Conservation (phyloP, 2,113 vertebrate species). For the Eclectus roratus region DNA sequence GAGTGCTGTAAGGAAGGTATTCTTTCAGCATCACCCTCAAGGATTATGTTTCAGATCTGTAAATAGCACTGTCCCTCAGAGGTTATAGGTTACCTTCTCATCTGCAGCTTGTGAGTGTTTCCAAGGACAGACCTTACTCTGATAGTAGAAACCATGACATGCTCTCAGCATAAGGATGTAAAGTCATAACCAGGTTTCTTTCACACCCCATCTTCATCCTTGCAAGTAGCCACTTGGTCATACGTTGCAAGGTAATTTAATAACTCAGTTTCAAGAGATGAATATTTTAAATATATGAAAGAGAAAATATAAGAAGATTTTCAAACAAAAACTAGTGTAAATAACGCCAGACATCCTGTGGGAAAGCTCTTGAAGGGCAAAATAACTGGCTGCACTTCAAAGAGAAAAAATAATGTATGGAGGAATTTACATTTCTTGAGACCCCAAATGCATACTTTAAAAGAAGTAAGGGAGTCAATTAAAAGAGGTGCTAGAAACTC, state of each 20-base stretch:
- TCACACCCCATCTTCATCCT: neutral
- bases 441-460: conserved; percentile 32
- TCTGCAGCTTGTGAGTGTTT: neutral
- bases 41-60: neutral
- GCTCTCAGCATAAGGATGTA: neutral
- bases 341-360: conserved; percentile 12
- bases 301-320: neutral
- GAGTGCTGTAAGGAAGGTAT: neutral
- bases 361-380: conserved; percentile 48
- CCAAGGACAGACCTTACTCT: neutral
- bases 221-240: neutral
- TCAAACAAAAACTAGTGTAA: conserved; percentile 23
- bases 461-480: conserved; percentile 43
- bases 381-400: conserved; percentile 49
- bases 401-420: conserved; percentile 47
- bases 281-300: conserved; percentile 46
- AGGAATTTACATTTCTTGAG: conserved; percentile 45
- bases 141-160: neutral
- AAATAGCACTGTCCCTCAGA: neutral
- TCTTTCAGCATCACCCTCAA: neutral
- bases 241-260: neutral
- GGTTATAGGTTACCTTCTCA: neutral
- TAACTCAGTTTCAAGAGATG: neutral
- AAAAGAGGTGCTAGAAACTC: conserved; percentile 44
- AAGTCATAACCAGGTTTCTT: neutral